Evolutionary conservation across 1,140 invertebrate genomes (phyloP).

Genomic region (Patella vulgata): DNA sequence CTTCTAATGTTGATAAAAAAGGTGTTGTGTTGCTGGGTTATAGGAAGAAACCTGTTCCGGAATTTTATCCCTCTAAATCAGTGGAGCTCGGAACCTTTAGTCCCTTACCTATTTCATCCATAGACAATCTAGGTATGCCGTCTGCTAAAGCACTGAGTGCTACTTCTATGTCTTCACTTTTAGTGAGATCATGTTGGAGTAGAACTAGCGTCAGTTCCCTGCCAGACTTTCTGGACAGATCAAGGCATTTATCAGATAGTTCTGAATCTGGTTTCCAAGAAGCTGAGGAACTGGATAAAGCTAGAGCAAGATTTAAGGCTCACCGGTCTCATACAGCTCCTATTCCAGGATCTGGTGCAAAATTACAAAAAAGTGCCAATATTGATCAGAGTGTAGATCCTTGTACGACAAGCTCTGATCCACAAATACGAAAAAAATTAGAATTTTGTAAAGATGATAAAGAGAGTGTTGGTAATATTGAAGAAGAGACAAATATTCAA

Average conservation of each 20-base stretch:
- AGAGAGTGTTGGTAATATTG: slow-evolving; percentile 21
- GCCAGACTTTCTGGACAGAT: slow-evolving; percentile 43
- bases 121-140: slow-evolving; percentile 10
- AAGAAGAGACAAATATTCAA: too few species aligned
- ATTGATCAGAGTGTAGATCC: neutral
- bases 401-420: neutral
- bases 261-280: slow-evolving; percentile 16
- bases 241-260: slow-evolving; percentile 13
- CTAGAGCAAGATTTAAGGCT: slow-evolving; percentile 14
- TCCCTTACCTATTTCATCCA: slow-evolving; percentile 23
- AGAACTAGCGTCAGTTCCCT: slow-evolving; percentile 53
- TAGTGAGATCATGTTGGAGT: slow-evolving; percentile 50
- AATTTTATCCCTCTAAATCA: slow-evolving; percentile 48
- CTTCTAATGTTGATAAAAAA: slow-evolving; percentile 17
- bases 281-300: slow-evolving; percentile 7
- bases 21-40: slow-evolving; percentile 61
- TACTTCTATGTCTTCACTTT: slow-evolving; percentile 48
- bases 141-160: slow-evolving; percentile 27
- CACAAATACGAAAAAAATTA: slow-evolving; percentile 8
- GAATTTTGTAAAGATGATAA: slow-evolving; percentile 25
- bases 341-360: slow-evolving; percentile 2
- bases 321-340: slow-evolving; percentile 7
- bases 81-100: slow-evolving; percentile 61
- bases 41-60: slow-evolving; percentile 54
- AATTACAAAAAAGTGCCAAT: slow-evolving; percentile 2